Evolutionary conservation across 2,113 vertebrate genomes (phyloP).

Genomic region (Ancistrus triradiatus): DNA sequence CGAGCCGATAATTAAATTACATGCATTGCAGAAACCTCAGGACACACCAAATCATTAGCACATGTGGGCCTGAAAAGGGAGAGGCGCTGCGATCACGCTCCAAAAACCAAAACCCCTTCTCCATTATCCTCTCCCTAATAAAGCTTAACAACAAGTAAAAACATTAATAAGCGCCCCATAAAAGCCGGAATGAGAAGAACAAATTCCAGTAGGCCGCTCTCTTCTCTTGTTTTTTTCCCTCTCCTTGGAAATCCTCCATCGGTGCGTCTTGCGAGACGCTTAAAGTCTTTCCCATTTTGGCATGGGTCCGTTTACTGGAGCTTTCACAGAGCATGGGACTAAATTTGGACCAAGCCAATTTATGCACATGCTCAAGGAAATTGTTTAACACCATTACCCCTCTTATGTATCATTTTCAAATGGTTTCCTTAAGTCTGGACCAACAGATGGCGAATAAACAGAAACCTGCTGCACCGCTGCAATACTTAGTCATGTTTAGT

Average conservation of each 20-base stretch:
- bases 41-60: conserved; percentile 70
- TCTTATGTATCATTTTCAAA: conserved; percentile 30
- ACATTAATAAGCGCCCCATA: conserved; percentile 46
- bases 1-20: conserved; percentile 73
- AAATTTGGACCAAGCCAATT: no score
- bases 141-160: conserved; percentile 53
- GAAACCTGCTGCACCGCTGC: neutral
- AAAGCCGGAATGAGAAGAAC: conserved; percentile 36
- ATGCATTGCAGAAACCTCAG: conserved; percentile 62
- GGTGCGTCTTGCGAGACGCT: conserved; percentile 51
- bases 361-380: conserved; percentile 25
- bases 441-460: conserved; percentile 6
- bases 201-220: conserved; percentile 43
- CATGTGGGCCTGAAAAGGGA: conserved; percentile 52
- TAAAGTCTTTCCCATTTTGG: conserved; percentile 56
- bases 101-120: conserved; percentile 31
- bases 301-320: conserved; percentile 50
- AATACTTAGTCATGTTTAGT: no score
- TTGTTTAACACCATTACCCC: conserved; percentile 26
- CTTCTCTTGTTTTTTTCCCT: no score
- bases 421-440: conserved; percentile 19
- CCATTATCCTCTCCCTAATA: conserved; percentile 41
- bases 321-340: conserved; percentile 43
- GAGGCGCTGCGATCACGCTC: conserved; percentile 15
- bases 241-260: conserved; percentile 50